Evolutionary conservation across 2,113 vertebrate genomes (phyloP), one percentile per base, ranked within the genome.

Genomic region (Rhinolophus ferrumequinum): DNA sequence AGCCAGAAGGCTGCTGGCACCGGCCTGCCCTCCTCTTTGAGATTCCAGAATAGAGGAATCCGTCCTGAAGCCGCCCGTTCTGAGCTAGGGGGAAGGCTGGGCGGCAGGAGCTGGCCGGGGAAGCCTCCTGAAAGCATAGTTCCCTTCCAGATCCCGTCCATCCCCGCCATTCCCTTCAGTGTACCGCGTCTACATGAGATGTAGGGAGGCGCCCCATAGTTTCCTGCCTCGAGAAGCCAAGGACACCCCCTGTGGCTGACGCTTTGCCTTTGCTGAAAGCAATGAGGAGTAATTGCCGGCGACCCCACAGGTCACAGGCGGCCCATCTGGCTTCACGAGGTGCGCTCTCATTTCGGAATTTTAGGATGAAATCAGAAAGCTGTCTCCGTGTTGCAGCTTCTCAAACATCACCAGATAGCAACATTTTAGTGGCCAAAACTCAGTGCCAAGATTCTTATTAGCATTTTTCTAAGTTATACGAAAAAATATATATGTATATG

Each of bases 121-220:
- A 88, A 30, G 33, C 12, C 15, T 35, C 47, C n/a, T 10, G 11
- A 64, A 54, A 58, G 47, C 22, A 14, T 6, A 0, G 0, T 13
- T 76, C 26, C 6, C 60, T 26, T 66, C 24, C 19, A 60, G 10
- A 18, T 60, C 24, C 60, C 75, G 19, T 38, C 58, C 60, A 8
- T 44, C 18, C 35, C 41, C 10, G 2, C 15, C 14, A 19, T 35
- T 50, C 47, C 33, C 44, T n/a, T 26, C 62, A 24, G 35, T 14
- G 35, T 2, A 0, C 33, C 35, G 10, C 4, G 0, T 72, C 44
- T 28, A n/a, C 76, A 35, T 0, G 28, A 28, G n/a, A 33, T 18
- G 5, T 2, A 35, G 28, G 38, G 76, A 44, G 28, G n/a, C 33
- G 33, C 33, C 15, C 47, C 21, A 4, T 14, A 30, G 91, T 7